Conservation (phyloP, 2,888 invertebrate genomes). For the Pseudoips prasinana region DNA sequence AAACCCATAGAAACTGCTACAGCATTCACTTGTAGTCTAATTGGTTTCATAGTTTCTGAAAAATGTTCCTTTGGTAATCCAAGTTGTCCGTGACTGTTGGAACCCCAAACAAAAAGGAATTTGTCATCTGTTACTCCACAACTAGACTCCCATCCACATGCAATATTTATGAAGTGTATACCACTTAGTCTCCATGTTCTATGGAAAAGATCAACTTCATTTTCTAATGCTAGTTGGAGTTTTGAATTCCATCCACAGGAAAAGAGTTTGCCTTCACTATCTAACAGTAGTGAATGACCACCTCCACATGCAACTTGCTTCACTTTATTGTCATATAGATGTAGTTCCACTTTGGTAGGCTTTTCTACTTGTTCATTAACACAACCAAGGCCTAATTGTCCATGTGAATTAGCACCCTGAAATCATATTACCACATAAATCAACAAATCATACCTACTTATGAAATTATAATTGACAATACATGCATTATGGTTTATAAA, state of each 20-base stretch:
- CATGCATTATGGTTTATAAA: too few relatives aligned
- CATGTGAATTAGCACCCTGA: constrained; percentile 93
- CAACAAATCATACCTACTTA: too few relatives aligned
- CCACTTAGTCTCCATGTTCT: constrained; percentile 83
- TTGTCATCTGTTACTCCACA: constrained; percentile 87
- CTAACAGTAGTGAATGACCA: constrained; percentile 88
- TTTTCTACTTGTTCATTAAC: constrained; percentile 85
- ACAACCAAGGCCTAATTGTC: constrained; percentile 87
- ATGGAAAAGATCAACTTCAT: constrained; percentile 77
- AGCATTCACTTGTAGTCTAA: constrained; percentile 74
- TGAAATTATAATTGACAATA: too few relatives aligned
- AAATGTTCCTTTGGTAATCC: constrained; percentile 83
- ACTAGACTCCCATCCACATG: constrained; percentile 92
- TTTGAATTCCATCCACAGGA: constrained; percentile 91
- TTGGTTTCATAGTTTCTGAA: constrained; percentile 54
- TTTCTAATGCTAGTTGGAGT: constrained; percentile 85
- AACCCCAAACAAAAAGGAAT: constrained; percentile 91
- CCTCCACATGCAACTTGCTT: constrained; percentile 88
- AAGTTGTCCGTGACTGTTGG: constrained; percentile 89
- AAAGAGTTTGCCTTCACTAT: constrained; percentile 85
- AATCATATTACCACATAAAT: constrained; percentile 30
- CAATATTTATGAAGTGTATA: constrained; percentile 82
- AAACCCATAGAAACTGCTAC: constrained; percentile 85
- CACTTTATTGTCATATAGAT: constrained; percentile 75
- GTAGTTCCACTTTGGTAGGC: constrained; percentile 69